phyloP scores from a whole-genome alignment of 2,113 vertebrate genomes.

The Todiramphus saurophagus region DNA sequence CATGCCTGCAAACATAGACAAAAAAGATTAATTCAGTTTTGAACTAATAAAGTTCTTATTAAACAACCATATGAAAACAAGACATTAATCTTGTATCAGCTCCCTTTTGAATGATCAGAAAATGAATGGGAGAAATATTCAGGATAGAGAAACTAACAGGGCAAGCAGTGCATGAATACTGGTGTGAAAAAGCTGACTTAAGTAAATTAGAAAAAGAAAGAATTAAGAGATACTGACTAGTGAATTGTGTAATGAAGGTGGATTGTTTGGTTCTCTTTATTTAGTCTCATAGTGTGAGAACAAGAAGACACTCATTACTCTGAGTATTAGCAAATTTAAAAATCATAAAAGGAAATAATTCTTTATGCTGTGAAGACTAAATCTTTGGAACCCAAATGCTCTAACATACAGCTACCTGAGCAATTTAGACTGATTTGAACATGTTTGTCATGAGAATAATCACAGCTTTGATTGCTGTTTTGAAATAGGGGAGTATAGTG shows the following conservation, averaged over 20 bases:
- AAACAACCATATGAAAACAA: not conserved
- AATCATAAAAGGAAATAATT: constrained; percentile 48
- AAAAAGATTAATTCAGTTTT: not conserved
- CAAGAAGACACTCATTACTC: constrained; percentile 44
- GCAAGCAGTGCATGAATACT: not conserved
- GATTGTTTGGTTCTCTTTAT: constrained; percentile 40
- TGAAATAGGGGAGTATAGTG: not conserved
- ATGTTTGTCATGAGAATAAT: not conserved
- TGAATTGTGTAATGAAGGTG: constrained; percentile 55
- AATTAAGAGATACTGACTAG: not conserved
- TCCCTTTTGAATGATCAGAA: not conserved
- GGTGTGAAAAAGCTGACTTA: not conserved
- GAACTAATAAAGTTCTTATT: not conserved
- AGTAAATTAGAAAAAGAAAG: constrained; percentile 14
- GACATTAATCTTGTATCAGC: not conserved
- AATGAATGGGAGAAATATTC: not conserved
- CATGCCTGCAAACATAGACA: not conserved
- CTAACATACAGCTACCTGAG: not conserved
- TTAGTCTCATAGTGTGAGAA: constrained; percentile 45
- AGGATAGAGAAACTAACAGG: not conserved
- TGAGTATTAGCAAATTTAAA: constrained; percentile 29
- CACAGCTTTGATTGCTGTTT: not conserved
- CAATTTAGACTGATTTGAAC: not conserved
- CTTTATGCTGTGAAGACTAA: constrained; percentile 8
- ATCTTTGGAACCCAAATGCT: not conserved